phyloP scores from a whole-genome alignment of 2,888 invertebrate species.

The Patella pellucida region DNA sequence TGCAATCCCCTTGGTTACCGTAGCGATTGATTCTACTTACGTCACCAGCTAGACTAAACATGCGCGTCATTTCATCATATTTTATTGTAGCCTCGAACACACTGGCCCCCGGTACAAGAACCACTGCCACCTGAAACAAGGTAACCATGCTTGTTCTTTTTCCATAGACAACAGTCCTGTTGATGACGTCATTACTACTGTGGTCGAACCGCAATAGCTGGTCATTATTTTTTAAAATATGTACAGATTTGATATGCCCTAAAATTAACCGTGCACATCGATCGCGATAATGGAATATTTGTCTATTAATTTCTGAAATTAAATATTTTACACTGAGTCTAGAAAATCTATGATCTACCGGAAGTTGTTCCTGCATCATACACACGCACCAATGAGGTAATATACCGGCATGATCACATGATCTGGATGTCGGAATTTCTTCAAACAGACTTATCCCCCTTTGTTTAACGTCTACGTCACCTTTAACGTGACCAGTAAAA shows the following conservation, averaged over 20 bases:
- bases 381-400: conserved; percentile 76
- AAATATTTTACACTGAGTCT: conserved; percentile 76
- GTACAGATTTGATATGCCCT: conserved; percentile 78
- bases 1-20: conserved; percentile 69
- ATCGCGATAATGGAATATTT: conserved; percentile 71
- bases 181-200: conserved; percentile 68
- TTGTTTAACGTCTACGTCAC: conserved; percentile 21
- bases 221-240: conserved; percentile 61
- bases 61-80: conserved; percentile 65
- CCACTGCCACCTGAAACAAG: conserved; percentile 76
- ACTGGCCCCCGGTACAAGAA: conserved; percentile 79
- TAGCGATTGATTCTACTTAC: conserved; percentile 72
- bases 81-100: conserved; percentile 86
- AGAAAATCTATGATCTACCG: conserved; percentile 72
- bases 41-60: conserved; percentile 76
- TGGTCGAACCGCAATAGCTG: conserved; percentile 43
- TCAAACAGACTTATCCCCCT: conserved; percentile 79
- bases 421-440: conserved; percentile 80
- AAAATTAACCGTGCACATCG: conserved; percentile 74
- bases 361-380: conserved; percentile 37
- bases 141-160: conserved; percentile 38
- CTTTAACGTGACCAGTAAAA: conserved; percentile 37
- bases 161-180: conserved; percentile 43
- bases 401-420: conserved; percentile 84
- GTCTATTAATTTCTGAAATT: conserved; percentile 78